Base-by-base conservation (phyloP, 92 coral and sea anemone genomes). In the Bergia sp. region DNA sequence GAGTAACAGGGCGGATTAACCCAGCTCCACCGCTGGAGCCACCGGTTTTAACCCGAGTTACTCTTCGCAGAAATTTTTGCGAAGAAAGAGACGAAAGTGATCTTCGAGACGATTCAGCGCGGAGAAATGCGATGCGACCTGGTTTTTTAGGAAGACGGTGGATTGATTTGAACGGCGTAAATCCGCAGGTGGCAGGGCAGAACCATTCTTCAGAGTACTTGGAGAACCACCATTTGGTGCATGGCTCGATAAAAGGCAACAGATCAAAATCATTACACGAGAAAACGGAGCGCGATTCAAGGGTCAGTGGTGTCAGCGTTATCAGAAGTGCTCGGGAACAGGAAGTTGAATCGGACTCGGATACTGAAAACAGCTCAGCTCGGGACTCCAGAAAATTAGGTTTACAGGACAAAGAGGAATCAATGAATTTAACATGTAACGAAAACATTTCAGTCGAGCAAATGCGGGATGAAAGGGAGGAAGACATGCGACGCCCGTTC, bases 121-220 rank as follows among this genome's bases (percentile, higher is more conserved):
- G 82, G 72, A 76, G 80, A 74, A 86, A 89, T 66, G 86, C 76
- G 12, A 41, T 82, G 79, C 87, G 87, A 71, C 66, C 69, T 67
- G 53, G 87, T 36, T 43, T 41, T 72, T 69, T 89, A 13, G 89
- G 93, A 21, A 83, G 88, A 4, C 91, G 88, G 37, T 95, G 98
- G 98, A 93, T 93, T 89, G 93, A 93, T 85, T 88, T 94, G 82
- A 90, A 86, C 81, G 87, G 84, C 90, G 93, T 88, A 40, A 91
- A 91, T 91, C 90, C 93, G 87, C 87, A 72, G 43, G 87, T 81
- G 47, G 66, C 91, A 39, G 89, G 82, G 82, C 36, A 81, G 73
- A 57, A 66, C 23, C 81, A 85, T 84, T 71, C 86, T 65, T 21
- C 87, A 1, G 87, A 84, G 1, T 84, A 71, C 44, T 4, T 71